phyloP scores from a whole-genome alignment of 2,888 invertebrate species.

The Thereva unica region DNA sequence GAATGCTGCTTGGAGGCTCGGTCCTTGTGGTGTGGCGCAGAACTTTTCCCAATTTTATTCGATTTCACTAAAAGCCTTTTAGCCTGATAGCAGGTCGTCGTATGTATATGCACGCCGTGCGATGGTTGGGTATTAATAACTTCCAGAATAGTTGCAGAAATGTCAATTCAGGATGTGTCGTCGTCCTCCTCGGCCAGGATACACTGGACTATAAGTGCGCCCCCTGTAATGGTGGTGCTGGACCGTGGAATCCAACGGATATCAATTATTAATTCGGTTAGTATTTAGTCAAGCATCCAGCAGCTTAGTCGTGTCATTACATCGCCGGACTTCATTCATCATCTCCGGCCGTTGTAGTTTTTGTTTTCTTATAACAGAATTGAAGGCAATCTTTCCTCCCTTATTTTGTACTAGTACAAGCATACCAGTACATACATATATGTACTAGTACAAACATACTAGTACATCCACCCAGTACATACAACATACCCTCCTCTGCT shows the following conservation, averaged over 20 bases:
- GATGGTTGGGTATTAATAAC: no score
- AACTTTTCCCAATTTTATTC: constrained; percentile 27
- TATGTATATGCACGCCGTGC: no score
- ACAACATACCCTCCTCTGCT: no score
- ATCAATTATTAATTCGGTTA: constrained; percentile 35
- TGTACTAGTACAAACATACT: background rate
- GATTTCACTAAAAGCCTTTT: constrained; percentile 33
- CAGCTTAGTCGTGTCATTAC: constrained; percentile 36
- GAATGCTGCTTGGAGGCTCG: constrained; percentile 22
- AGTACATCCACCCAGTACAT: no score
- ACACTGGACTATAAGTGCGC: constrained; percentile 7
- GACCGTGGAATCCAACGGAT: constrained; percentile 4
- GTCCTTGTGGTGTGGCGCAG: background rate
- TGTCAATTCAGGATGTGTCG: constrained; percentile 9
- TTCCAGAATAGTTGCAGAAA: constrained; percentile 6
- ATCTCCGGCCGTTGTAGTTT: constrained; percentile 15
- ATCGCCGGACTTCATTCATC: constrained; percentile 35
- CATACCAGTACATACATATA: background rate
- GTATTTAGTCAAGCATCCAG: constrained; percentile 34
- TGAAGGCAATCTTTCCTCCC: background rate
- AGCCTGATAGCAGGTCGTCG: background rate
- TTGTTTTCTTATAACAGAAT: constrained; percentile 10
- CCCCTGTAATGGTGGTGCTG: background rate
- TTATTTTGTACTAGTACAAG: background rate
- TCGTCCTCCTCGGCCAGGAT: constrained; percentile 20